phyloP scores from a whole-genome alignment of 2,797 vertebrate genomes.

The Benthosema pterotum region DNA sequence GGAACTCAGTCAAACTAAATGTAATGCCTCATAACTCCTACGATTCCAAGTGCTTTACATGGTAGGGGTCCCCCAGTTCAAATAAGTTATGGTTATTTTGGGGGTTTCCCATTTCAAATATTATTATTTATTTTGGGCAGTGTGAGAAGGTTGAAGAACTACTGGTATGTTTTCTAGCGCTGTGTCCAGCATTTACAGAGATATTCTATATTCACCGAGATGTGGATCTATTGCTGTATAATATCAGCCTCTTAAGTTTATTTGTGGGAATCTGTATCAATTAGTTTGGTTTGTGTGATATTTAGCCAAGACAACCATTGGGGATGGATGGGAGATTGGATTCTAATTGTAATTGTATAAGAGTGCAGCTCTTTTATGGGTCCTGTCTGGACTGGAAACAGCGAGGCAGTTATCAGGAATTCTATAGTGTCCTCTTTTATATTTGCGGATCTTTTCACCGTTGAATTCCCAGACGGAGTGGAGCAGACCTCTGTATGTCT shows the following conservation, averaged over 20 bases:
- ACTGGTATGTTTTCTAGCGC: not conserved
- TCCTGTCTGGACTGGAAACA: slow-evolving; percentile 18
- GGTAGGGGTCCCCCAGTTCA: no score
- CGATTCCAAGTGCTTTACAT: no score
- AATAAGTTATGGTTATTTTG: no score
- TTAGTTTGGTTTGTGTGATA: not conserved
- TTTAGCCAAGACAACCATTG: slow-evolving; percentile 6
- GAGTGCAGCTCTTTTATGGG: slow-evolving; percentile 12
- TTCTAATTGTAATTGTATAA: not conserved
- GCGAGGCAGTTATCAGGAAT: slow-evolving; percentile 33
- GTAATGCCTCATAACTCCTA: no score
- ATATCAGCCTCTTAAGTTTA: not conserved
- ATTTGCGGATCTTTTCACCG: slow-evolving; percentile 30
- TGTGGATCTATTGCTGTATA: not conserved
- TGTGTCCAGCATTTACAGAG: not conserved
- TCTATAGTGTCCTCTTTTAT: slow-evolving; percentile 33
- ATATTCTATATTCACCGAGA: not conserved
- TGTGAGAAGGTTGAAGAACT: no score
- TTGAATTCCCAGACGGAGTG: slow-evolving; percentile 12
- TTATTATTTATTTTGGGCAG: no score
- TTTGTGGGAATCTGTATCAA: slow-evolving; percentile 5
- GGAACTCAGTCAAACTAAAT: no score
- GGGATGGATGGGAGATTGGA: slow-evolving; percentile 10
- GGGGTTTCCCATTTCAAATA: no score
- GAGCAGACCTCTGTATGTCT: slow-evolving; percentile 33